Evolutionary conservation across 1,140 invertebrate species (phyloP).

Genomic region (Phortica variegata): DNA sequence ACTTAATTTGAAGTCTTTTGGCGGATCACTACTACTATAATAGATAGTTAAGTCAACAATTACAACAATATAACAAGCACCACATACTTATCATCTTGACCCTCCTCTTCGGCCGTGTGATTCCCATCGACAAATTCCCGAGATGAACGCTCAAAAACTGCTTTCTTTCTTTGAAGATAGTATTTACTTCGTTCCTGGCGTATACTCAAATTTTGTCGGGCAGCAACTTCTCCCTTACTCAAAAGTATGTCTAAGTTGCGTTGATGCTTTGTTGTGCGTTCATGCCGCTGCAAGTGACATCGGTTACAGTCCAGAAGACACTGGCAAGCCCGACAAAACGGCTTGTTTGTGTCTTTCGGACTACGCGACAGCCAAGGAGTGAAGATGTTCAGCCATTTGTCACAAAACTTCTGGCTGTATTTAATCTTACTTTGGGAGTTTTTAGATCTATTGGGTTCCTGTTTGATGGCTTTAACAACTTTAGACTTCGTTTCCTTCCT

Average conservation of each 20-base stretch:
- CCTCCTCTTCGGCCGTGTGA: neutral
- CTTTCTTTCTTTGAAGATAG: slow-evolving; percentile 38
- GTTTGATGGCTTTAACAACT: slow-evolving; percentile 21
- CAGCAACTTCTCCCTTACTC: slow-evolving; percentile 39
- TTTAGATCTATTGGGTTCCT: slow-evolving; percentile 8
- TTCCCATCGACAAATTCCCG: no score
- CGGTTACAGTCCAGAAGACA: slow-evolving; percentile 47
- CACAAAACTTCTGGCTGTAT: slow-evolving; percentile 46
- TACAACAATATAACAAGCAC: no score
- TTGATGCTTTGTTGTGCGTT: slow-evolving; percentile 44
- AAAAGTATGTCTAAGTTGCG: slow-evolving; percentile 41
- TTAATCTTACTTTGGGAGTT: slow-evolving; percentile 25
- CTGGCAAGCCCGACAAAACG: slow-evolving; percentile 45
- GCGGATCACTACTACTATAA: no score
- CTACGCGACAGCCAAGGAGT: slow-evolving; percentile 40
- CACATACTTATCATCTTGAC: neutral
- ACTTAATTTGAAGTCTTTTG: no score
- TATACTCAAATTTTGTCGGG: slow-evolving; percentile 33
- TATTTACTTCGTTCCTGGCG: slow-evolving; percentile 48
- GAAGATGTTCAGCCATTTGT: slow-evolving; percentile 49
- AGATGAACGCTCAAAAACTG: slow-evolving; percentile 13
- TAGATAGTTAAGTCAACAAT: no score
- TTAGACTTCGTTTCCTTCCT: slow-evolving; percentile 42
- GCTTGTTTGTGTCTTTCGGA: slow-evolving; percentile 43
- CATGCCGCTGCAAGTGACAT: slow-evolving; percentile 46